Conservation (phyloP, 30 jellyfish, hydroid and myxozoan species). For the Clytia hemisphaerica region DNA sequence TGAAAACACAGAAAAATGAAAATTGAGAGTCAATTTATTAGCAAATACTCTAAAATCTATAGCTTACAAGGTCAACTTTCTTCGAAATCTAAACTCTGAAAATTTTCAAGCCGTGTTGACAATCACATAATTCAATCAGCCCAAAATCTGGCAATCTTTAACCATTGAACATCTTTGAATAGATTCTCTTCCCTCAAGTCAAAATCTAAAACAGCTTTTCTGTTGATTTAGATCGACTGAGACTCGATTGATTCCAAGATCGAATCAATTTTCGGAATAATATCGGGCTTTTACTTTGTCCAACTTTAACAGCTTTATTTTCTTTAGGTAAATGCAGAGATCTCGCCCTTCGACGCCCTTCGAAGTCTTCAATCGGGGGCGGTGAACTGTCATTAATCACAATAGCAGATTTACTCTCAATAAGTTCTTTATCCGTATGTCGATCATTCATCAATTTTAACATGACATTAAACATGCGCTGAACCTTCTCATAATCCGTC, state of each 20-base stretch:
- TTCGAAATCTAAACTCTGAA: too few relatives aligned
- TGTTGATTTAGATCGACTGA: conserved; percentile 11
- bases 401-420: background rate
- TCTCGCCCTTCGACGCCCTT: background rate
- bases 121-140: too few relatives aligned
- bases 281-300: background rate
- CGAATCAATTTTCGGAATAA: background rate
- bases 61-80: too few relatives aligned
- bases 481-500: background rate
- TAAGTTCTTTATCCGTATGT: too few relatives aligned
- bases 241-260: conserved; percentile 9
- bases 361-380: background rate
- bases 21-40: too few relatives aligned
- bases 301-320: background rate
- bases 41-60: too few relatives aligned
- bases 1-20: too few relatives aligned
- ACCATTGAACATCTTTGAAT: too few relatives aligned
- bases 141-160: too few relatives aligned
- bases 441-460: background rate
- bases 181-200: too few relatives aligned
- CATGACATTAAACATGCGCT: background rate
- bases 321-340: conserved; percentile 7
- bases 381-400: background rate
- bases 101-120: too few relatives aligned
- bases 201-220: too few relatives aligned